Percentiles rank a stretch among this genome's conserved stretches.
phyloP scores from a whole-genome alignment of 64 coral and sea anemone genomes.

The Montipora sp. region DNA sequence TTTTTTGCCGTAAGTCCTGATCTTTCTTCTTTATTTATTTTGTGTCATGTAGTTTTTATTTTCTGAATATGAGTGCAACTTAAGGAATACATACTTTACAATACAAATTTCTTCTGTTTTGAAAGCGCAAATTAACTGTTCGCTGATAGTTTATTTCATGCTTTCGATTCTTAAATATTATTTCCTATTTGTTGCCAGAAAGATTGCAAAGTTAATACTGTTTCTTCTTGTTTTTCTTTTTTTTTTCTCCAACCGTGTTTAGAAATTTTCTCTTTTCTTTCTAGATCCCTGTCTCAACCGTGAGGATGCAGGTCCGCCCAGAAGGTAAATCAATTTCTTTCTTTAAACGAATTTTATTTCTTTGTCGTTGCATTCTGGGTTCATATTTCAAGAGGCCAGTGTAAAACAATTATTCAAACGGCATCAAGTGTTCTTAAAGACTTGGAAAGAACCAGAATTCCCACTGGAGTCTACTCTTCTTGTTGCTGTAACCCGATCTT shows the following conservation, averaged over 20 bases:
- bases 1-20: conserved; percentile 4
- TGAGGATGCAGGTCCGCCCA: conserved; percentile 29
- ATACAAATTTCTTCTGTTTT: not conserved
- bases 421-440: not conserved
- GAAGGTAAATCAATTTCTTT: conserved; percentile 5
- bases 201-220: not conserved
- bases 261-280: not conserved
- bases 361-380: not conserved
- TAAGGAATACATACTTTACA: no score
- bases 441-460: not conserved
- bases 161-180: no score
- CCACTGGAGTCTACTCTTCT: not conserved
- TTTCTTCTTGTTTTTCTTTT: not conserved
- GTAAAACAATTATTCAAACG: not conserved
- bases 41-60: no score
- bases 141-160: no score
- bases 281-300: conserved; percentile 3
- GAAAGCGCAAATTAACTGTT: no score
- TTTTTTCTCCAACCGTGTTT: not conserved
- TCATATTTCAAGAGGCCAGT: not conserved
- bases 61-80: no score
- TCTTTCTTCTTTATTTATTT: not conserved
- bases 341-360: not conserved
- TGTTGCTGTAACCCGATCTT: not conserved
- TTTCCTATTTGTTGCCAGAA: not conserved